Conservation (phyloP, 2,113 vertebrate species). For the Arothron firmamentum region DNA sequence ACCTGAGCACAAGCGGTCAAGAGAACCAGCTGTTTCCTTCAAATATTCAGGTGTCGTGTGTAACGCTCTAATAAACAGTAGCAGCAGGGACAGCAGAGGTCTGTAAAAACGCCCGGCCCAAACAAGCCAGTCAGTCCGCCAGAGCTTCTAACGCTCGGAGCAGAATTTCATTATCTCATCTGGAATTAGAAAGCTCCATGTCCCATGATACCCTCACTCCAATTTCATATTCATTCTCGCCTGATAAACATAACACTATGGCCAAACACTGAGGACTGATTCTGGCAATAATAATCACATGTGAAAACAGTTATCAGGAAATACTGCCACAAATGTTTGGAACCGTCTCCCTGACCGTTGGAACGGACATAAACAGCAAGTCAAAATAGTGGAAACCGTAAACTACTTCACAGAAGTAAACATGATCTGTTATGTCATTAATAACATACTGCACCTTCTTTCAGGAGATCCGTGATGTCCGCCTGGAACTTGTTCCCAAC, state of each 20-base stretch:
- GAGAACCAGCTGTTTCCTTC: too few species aligned
- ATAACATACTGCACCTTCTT: conserved; percentile 82
- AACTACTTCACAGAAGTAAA: background rate
- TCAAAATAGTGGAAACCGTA: background rate
- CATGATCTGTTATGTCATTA: too few species aligned
- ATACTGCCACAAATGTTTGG: background rate
- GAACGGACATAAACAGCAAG: background rate
- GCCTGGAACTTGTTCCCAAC: conserved; percentile 97
- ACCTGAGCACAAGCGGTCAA: too few species aligned
- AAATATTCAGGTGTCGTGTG: too few species aligned
- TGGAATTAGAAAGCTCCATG: conserved; percentile 43
- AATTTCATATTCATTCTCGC: conserved; percentile 45
- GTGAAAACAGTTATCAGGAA: conserved; percentile 24
- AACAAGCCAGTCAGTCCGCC: conserved; percentile 21
- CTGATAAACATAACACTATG: conserved; percentile 39
- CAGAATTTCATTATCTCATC: conserved; percentile 43
- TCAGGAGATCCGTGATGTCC: conserved; percentile 91
- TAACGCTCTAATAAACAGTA: conserved; percentile 27
- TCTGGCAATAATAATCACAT: conserved; percentile 20
- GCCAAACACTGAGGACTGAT: conserved; percentile 9
- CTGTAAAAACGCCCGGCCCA: conserved; percentile 27
- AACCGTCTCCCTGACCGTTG: conserved; percentile 6
- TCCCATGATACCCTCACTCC: conserved; percentile 31
- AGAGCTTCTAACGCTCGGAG: conserved; percentile 28
- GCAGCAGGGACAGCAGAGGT: conserved; percentile 14